Evolutionary conservation across 2,797 vertebrate species (phyloP).

Genomic region (Ctenosaura bakeri): DNA sequence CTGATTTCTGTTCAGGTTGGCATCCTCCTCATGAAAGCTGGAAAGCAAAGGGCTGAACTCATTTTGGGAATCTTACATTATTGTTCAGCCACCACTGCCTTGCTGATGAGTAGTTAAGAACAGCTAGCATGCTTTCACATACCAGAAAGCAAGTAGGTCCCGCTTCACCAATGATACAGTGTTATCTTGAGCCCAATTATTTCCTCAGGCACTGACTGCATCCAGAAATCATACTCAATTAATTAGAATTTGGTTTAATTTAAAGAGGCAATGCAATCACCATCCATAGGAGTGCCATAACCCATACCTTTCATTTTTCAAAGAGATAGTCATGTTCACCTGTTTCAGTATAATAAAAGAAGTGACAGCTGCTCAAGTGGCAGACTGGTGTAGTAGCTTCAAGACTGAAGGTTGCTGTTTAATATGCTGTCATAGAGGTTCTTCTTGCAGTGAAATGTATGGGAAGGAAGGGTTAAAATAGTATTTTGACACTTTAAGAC

Average conservation of each 20-base stretch:
- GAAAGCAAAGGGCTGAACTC: background rate
- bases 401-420: too few species aligned
- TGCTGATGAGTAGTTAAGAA: background rate
- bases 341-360: too few species aligned
- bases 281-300: background rate
- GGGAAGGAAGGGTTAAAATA: too few species aligned
- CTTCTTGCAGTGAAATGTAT: too few species aligned
- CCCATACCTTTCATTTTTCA: background rate
- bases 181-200: background rate
- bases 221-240: background rate
- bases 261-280: background rate
- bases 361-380: too few species aligned
- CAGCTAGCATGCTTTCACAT: background rate
- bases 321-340: too few species aligned
- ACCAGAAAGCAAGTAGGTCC: background rate
- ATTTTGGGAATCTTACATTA: background rate
- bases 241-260: constrained; percentile 14
- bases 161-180: background rate
- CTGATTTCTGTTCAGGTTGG: background rate
- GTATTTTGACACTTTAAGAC: too few species aligned
- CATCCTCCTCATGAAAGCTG: background rate
- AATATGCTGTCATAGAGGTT: too few species aligned
- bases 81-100: background rate
- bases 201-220: background rate
- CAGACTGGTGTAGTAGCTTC: too few species aligned